Evolutionary conservation across 2,888 invertebrate genomes (phyloP), one percentile per base, ranked within the genome.

Genomic region (Embidobia sp.): DNA sequence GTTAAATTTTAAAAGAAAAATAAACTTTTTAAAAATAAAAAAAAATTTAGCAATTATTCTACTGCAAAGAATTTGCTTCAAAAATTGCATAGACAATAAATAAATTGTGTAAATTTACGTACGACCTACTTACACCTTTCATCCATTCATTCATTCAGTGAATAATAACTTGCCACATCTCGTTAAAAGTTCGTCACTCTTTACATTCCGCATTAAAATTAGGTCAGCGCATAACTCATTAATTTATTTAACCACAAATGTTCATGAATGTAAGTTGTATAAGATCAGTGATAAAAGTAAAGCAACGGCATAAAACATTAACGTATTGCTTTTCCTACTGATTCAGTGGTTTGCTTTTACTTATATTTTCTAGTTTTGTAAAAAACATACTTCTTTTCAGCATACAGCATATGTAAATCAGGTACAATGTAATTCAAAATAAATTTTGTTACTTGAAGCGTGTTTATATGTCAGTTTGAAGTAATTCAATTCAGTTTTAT

Each of bases 131-230:
- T 67, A 22, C 18, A 27, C 37, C 10, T 27, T 16, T 27, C 46
- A 27, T 49, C 42, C 63, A 31, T 61, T 61, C 59, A 46, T 51
- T 51, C 31, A 51, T 42, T 19, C 26, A 19, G 27, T 31, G 31
- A 48, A 46, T 66, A 59, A 69, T 42, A 69, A 49, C 13, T 18
- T 46, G 40, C 42, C 35, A 37, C 69, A 51, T 49, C 33, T 69
- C 57, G 59, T 69, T 69, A 69, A 69, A 59, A 59, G 69, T 49
- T 69, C 42, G 49, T 49, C 49, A 40, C 42, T 59, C 33, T 40
- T 27, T 59, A 33, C 33, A 49, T 40, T 31, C 13, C 10, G 15
- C 26, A n/a, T 26, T 0, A 26, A 59, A 69, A 59, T 49, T 59
- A 49, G 69, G 59, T 59, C 49, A 49, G 13, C 7, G 48, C 69